Evolutionary conservation across 2,888 invertebrate genomes (phyloP).

Genomic region (Helicoverpa assulta): DNA sequence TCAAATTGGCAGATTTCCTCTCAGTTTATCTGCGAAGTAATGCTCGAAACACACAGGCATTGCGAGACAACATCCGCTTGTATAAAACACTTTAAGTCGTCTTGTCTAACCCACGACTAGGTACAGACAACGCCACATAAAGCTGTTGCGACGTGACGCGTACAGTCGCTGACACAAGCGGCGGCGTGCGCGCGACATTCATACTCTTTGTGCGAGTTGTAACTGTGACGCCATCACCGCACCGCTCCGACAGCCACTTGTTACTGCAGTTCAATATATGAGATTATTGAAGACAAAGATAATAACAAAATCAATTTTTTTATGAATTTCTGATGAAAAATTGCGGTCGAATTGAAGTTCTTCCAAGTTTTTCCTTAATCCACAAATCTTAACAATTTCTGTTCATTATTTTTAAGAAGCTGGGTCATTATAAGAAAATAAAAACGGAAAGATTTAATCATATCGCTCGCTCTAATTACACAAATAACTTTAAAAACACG

Average conservation of each 20-base stretch:
- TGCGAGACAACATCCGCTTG: too few relatives aligned
- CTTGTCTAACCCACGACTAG: too few relatives aligned
- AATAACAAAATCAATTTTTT: too few relatives aligned
- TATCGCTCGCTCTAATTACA: constrained; percentile 25
- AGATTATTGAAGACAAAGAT: too few relatives aligned
- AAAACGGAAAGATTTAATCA: constrained; percentile 10
- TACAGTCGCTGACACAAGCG: constrained; percentile 21
- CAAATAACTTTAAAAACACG: constrained; percentile 42
- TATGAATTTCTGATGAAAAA: too few relatives aligned
- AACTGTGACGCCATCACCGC: constrained; percentile 24
- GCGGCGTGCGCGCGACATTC: constrained; percentile 21
- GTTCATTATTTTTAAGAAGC: neutral
- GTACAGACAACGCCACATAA: neutral
- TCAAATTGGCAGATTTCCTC: too few relatives aligned
- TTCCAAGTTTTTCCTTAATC: neutral
- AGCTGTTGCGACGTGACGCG: constrained; percentile 1
- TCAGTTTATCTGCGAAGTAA: too few relatives aligned
- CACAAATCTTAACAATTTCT: neutral
- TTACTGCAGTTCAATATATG: too few relatives aligned
- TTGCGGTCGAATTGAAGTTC: too few relatives aligned
- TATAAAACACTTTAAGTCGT: too few relatives aligned
- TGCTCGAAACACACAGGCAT: too few relatives aligned
- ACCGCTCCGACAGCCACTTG: neutral
- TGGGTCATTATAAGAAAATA: neutral
- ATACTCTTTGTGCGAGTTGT: constrained; percentile 26